Evolutionary conservation across 2,888 invertebrate genomes (phyloP).

Genomic region (Hirtodrosophila confusa): DNA sequence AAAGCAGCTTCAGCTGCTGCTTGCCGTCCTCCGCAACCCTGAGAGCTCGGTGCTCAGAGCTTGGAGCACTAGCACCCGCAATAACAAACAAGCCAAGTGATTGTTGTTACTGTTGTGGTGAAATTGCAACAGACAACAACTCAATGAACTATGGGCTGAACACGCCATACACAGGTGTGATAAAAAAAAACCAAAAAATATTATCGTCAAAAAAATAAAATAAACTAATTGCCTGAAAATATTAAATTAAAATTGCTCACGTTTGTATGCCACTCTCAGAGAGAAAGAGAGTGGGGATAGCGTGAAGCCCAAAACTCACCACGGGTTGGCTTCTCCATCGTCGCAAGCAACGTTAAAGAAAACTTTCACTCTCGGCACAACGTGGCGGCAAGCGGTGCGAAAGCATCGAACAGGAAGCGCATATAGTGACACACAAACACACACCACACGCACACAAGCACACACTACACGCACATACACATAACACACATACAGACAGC

Average conservation of each 20-base stretch:
- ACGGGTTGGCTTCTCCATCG: slow-evolving; percentile 42
- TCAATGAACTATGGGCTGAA: slow-evolving; percentile 16
- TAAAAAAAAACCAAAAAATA: slow-evolving; percentile 13
- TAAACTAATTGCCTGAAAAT: slow-evolving; percentile 2
- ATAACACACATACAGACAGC: slow-evolving; percentile 8
- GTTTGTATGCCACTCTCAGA: slow-evolving; percentile 24
- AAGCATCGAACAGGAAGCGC: slow-evolving; percentile 71
- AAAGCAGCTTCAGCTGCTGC: slow-evolving; percentile 28
- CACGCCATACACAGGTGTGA: background rate
- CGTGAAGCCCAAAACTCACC: slow-evolving; percentile 48
- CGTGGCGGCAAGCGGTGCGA: slow-evolving; percentile 70
- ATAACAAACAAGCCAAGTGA: slow-evolving; percentile 45
- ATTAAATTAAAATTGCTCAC: slow-evolving; percentile 27
- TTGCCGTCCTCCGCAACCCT: slow-evolving; percentile 1
- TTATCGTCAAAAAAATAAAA: slow-evolving; percentile 6
- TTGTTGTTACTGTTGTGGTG: slow-evolving; percentile 50
- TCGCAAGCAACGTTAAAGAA: slow-evolving; percentile 41
- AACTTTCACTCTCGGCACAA: slow-evolving; percentile 76
- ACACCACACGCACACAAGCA: slow-evolving; percentile 19
- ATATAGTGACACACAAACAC: slow-evolving; percentile 72
- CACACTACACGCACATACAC: slow-evolving; percentile 11
- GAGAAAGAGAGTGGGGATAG: slow-evolving; percentile 25
- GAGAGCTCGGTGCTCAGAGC: background rate
- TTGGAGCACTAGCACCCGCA: slow-evolving; percentile 26
- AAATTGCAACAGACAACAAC: slow-evolving; percentile 42